Percentiles rank a stretch among this genome's conserved stretches.
These are phyloP conservation scores for Etheostoma spectabile DNA, from an alignment of 2,113 vertebrate genomes.

Conservation along the genomic window DNA sequence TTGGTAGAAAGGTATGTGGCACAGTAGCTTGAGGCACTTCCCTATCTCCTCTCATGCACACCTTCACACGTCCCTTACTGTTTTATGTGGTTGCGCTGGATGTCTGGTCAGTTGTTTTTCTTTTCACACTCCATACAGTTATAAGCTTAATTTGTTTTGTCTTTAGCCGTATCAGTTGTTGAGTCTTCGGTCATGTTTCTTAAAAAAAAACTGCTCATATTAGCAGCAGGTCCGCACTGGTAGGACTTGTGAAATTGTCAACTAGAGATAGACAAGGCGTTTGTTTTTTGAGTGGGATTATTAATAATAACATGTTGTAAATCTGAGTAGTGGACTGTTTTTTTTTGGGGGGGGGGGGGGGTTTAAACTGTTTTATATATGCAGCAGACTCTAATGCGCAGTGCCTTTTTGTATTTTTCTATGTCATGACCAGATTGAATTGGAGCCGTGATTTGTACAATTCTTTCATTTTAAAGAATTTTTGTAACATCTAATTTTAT, in stretches of 20 bases:
- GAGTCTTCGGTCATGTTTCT: constrained; percentile 7
- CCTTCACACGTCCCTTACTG: background rate
- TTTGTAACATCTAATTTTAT: constrained; percentile 80
- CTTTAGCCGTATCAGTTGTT: constrained; percentile 9
- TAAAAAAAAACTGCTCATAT: constrained; percentile 14
- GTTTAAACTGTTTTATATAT: constrained; percentile 70
- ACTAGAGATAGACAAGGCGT: constrained; percentile 19
- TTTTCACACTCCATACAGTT: constrained; percentile 44
- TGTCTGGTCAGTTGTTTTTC: constrained; percentile 7
- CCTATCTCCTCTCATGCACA: background rate
- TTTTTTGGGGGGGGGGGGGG: too few species aligned
- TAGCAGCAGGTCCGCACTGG: constrained; percentile 25
- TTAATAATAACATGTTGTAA: constrained; percentile 32
- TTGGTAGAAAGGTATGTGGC: constrained; percentile 7
- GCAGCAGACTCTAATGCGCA: constrained; percentile 69
- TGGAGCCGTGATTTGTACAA: constrained; percentile 80
- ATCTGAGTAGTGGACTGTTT: constrained; percentile 48
- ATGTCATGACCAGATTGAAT: constrained; percentile 68
- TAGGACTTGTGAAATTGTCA: constrained; percentile 6
- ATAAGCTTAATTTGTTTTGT: constrained; percentile 1
- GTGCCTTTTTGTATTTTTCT: constrained; percentile 88
- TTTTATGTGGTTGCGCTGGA: constrained; percentile 48
- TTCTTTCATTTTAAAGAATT: constrained; percentile 71
- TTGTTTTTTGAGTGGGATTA: constrained; percentile 2
- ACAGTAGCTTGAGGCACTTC: background rate